Conservation (phyloP, 2,888 invertebrate genomes). For the Conomelus anceps region DNA sequence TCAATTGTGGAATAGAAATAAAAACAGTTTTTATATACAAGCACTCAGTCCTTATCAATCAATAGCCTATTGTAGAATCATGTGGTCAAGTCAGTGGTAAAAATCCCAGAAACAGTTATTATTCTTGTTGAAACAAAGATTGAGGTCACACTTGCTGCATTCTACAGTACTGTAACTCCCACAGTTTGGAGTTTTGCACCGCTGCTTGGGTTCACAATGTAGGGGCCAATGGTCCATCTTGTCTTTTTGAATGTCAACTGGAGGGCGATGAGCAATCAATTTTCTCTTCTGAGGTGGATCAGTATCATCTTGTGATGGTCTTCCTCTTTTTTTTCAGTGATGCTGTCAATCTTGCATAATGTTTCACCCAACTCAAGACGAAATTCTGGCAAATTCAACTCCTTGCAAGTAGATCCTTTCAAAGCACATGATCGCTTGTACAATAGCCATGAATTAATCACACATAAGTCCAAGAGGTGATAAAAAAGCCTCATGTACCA, state of each 20-base stretch:
- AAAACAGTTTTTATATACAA: neutral
- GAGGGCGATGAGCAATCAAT: neutral
- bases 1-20: neutral
- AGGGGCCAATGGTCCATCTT: neutral
- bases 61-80: neutral
- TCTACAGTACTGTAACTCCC: neutral
- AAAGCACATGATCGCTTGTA: neutral
- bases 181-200: neutral
- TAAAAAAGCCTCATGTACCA: constrained; percentile 40
- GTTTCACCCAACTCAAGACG: neutral
- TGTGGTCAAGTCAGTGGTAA: neutral
- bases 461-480: constrained; percentile 36
- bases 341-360: neutral
- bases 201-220: neutral
- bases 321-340: neutral
- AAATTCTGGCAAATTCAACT: neutral
- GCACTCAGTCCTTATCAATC: neutral
- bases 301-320: neutral
- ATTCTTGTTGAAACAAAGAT: neutral
- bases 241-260: neutral
- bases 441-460: constrained; percentile 35
- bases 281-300: neutral
- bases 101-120: neutral
- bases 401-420: neutral
- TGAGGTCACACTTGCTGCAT: neutral